Percentiles rank a stretch among this genome's conserved stretches.
These are phyloP conservation scores for Smutsia gigantea DNA, from an alignment of 2,797 vertebrate genomes.

Conservation along the genomic window DNA sequence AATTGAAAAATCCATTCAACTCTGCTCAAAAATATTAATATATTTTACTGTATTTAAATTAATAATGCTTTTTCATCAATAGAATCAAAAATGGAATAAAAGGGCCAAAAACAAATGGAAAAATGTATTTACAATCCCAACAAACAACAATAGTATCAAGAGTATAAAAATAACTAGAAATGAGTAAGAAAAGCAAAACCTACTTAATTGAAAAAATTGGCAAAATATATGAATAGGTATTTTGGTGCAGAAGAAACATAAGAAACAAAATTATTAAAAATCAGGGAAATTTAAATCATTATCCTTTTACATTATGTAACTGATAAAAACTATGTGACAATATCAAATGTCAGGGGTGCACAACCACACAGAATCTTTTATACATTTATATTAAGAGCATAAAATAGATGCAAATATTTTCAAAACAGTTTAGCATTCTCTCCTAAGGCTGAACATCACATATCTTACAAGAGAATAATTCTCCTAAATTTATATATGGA, in stretches of 20 bases:
- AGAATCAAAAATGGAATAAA: not conserved
- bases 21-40: not conserved
- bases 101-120: not conserved
- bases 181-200: not conserved
- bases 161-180: not conserved
- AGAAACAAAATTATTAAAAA: not conserved
- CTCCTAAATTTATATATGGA: not conserved
- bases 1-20: not conserved
- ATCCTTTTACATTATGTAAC: not conserved
- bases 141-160: not conserved
- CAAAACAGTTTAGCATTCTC: not conserved
- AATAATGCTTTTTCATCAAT: not conserved
- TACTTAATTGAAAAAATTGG: not conserved
- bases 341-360: not conserved
- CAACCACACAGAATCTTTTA: not conserved
- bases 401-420: not conserved
- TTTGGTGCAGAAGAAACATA: not conserved
- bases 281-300: not conserved
- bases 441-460: not conserved
- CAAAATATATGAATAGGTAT: not conserved
- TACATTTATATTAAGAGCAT: not conserved
- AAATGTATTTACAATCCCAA: not conserved
- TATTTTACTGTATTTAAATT: not conserved
- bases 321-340: not conserved
- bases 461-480: not conserved